Evolutionary conservation across 2,113 vertebrate species (phyloP), one percentile per base, ranked within the genome.

Genomic region (Corydoras sp.): DNA sequence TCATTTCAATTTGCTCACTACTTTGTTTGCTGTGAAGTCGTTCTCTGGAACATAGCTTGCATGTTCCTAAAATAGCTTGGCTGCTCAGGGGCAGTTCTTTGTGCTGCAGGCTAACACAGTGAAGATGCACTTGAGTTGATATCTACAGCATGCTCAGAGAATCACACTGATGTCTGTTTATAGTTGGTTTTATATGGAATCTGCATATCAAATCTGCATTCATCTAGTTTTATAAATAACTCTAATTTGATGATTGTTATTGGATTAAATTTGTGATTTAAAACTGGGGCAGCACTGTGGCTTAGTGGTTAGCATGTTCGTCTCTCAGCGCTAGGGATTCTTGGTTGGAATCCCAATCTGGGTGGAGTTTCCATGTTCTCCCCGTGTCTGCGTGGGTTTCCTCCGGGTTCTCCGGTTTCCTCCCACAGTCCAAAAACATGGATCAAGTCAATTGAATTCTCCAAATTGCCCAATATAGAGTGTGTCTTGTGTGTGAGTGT

Each of bases 21-120:
- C 62, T 69, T 69, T 68, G 61, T 51, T 65, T 76, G 74, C 50
- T 61, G 56, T 66, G 62, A 62, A 74, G 58, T 58, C 4, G 32
- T 74, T 74, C 72, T 66, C 32, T 62, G 49, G 68, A 76, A 69
- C 67, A 75, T 29, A 67, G 58, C 58, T 62, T 64, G 72, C 58
- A 50, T 55, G 24, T 65, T 65, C 74, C 43, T 71, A 71, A 76
- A 71, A 76, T 71, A 76, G 68, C 68, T 54, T 58, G 54, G 56
- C 56, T 62, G 68, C 74, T 71, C 54, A 55, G 56, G 61, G 68
- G 68, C 72, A 68, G 62, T 61, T 61, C 50, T 61, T 55, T 29
- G 14, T 62, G 65, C 72, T 74, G 65, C 50, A 74, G 58, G 72
- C 72, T 62, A 49, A 31, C 65, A 74, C 8, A 14, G 58, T 62